Base-by-base conservation (phyloP, 2,797 vertebrate species). In the Molossus molossus region DNA sequence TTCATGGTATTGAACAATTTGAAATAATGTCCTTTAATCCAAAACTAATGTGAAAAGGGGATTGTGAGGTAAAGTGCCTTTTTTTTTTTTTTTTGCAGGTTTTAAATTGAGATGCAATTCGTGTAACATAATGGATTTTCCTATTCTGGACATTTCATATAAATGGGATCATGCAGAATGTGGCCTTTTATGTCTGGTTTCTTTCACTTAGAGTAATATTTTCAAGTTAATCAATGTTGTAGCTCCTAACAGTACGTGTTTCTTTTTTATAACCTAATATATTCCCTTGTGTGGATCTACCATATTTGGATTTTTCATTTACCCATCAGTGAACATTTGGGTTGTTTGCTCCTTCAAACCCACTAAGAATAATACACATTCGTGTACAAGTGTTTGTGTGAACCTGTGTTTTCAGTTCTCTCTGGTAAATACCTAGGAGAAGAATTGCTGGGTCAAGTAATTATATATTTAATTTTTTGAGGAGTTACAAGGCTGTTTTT, bases 61-160 rank as follows among this genome's bases (percentile, higher is more conserved):
- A n/a, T 83, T 93, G 15, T 94, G 76, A 92, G 33, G 14, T 62
- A 75, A 64, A n/a, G 3, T 85, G 29, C 29, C 67, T 90, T 90
- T 67, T 33, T 33, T 33, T 67, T 33, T 33, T 33, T 50, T 9
- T 6, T 72, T 40, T 67, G 15, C 58, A 81, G 5, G 60, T 69
- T 91, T 83, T 23, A 90, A 81, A 88, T 85, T 92, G 86, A 96
- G 37, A 40, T 55, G 62, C 60, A 79, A 65, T 94, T 83, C 27
- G 79, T 13, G 18, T 20, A 80, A 60, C 53, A 7, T 69, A 77
- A 23, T 72, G 67, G 73, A 50, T 94, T 75, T 96, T 84, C 57
- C 40, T 93, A 5, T 90, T 76, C 17, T 80, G 60, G 15, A n/a
- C 25, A 53, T 95, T 92, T 76, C 60, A 75, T 94, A 29, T 76